Base-by-base conservation (phyloP, 2,113 vertebrate genomes). In the Himantopus leucocephalus region DNA sequence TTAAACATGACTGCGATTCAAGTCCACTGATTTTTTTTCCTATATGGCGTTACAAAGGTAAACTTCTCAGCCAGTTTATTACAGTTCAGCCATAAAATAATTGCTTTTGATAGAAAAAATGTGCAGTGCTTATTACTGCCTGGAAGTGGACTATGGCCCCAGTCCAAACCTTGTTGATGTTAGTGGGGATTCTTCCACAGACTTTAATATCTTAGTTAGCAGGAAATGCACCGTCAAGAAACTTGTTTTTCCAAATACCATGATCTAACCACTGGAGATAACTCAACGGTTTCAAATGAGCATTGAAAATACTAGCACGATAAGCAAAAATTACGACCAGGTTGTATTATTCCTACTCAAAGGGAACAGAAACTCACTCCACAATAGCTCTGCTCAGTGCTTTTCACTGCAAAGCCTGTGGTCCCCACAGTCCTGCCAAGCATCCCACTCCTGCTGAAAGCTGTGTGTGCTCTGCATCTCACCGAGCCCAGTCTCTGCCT, bases 81-180 rank as follows among this genome's bases (percentile, higher is more conserved):
- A 79, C 23, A 94, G 64, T 29, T 92, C 53, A 91, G 72, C 24
- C 87, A 56, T 50, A 83, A 96, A 93, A 77, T 87, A 63, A 93
- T 47, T 94, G 32, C 15, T 88, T 94, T 79, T 66, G 60, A 96
- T 92, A 86, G 48, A 64, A 91, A 92, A 95, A 88, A 95, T 12
- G 19, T 45, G 53, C 64, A 86, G 43, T 73, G 70, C 21, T 75
- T 73, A 74, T 82, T 95, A 70, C 68, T 86, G 45, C 27, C 37
- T 93, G 76, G 79, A 94, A 96, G 50, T 7, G 56, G 48, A 77
- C 85, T 35, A 19, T 71, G 92, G 74, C 58, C 43, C 12, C 16
- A 58, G 14, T 83, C 74, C 88, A 96, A 88, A 90, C 20, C 18
- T 52, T 83, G 53, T 90, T 90, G 84, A 85, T 50, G 6, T 88